Evolutionary conservation across 2,113 vertebrate genomes (phyloP).

Genomic region (Rutilus rutilus): DNA sequence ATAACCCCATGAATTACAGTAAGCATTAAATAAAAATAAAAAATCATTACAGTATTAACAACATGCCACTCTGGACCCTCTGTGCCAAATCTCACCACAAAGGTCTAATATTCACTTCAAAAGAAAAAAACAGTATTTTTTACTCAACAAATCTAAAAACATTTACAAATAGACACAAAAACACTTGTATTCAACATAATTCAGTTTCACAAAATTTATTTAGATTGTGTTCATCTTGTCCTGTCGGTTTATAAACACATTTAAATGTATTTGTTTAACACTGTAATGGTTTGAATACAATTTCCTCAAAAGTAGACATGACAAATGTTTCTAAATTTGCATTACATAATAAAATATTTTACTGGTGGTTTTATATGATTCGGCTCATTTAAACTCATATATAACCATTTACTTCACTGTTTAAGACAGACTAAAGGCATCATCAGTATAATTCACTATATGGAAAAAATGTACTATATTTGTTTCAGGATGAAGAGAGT

Average conservation of each 20-base stretch:
- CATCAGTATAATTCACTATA: neutral
- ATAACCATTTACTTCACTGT: neutral
- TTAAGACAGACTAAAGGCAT: neutral
- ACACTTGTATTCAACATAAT: no score
- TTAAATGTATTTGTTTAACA: neutral
- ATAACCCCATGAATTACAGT: neutral
- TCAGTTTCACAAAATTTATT: no score
- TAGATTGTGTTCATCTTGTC: no score
- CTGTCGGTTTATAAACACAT: no score
- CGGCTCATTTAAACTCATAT: neutral
- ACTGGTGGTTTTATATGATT: neutral
- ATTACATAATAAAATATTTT: neutral
- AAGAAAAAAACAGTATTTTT: neutral
- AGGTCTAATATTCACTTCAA: neutral
- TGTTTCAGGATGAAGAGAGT: conserved; percentile 82
- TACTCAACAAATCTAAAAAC: neutral
- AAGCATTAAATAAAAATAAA: neutral
- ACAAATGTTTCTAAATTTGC: neutral
- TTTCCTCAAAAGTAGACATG: neutral
- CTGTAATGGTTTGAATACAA: neutral
- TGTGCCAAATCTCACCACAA: neutral
- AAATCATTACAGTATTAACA: neutral
- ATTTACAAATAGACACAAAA: no score
- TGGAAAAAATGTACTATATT: neutral
- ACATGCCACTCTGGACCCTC: neutral